Evolutionary conservation across 2,888 invertebrate genomes (phyloP), one percentile per base, ranked within the genome.

Genomic region (Fragum sueziense): DNA sequence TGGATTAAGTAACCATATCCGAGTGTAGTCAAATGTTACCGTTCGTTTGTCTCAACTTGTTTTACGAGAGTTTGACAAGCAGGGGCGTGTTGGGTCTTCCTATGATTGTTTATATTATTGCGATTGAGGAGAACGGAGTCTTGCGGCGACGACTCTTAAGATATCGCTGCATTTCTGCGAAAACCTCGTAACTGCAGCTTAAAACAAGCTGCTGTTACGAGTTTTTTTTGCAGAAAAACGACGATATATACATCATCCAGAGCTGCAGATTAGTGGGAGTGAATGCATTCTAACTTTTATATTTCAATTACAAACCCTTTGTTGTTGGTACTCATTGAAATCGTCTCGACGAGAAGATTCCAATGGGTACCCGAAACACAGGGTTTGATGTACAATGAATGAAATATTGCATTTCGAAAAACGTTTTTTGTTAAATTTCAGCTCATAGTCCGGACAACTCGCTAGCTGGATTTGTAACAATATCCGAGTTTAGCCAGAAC

Each of bases 401-500:
- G n/a, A n/a, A n/a, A n/a, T n/a, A 41, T 11, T 9, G 17, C 17
- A 41, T 41, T 41, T 41, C 11, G 54, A 54, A 22, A 7, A 54
- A 11, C n/a, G 11, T 61, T 61, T 61, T 11, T 61, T n/a, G 14
- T 14, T 37, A 6, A 86, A 71, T 90, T 91, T 29, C 91, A 93
- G 93, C 94, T 22, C 94, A 94, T 81, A 92, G 93, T 1, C 92
- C 93, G 14, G 94, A 94, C 86, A 94, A 94, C 87, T 93, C 94
- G 0, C 94, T 94, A 84, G 92, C 94, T 89, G 94, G 94, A 11
- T 94, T 94, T 87, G 93, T 93, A 3, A 93, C 94, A 6, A 33
- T n/a, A 7, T 27, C 22, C 27, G 27, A 65, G 4, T 37, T 34
- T 41, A 25, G 20, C 11, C 37, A 65, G 22, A 93, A 93, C 73